Percentiles rank a stretch among this genome's conserved stretches.
These are phyloP conservation scores for Bombus vancouverensis DNA, from an alignment of 1,140 invertebrate genomes.

Conservation along the genomic window DNA sequence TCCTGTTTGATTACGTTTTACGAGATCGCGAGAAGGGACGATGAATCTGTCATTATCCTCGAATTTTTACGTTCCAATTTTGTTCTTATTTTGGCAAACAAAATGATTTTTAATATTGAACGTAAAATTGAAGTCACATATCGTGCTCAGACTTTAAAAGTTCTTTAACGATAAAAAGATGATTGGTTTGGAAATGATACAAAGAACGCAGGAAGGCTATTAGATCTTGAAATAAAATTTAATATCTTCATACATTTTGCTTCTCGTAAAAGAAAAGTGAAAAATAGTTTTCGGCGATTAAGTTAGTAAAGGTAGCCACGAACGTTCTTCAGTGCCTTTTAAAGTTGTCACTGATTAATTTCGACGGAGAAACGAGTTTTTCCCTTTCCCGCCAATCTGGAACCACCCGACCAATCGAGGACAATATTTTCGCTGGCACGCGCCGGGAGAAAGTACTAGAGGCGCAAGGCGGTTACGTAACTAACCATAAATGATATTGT, in stretches of 20 bases:
- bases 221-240: too few species aligned
- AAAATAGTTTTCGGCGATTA: neutral
- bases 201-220: too few species aligned
- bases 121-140: too few species aligned
- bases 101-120: too few species aligned
- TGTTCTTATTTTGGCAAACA: too few species aligned
- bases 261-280: neutral
- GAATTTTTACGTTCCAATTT: neutral
- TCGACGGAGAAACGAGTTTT: neutral
- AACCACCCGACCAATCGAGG: constrained; percentile 52
- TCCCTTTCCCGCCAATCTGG: constrained; percentile 9
- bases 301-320: neutral
- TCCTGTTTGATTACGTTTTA: neutral
- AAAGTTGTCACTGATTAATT: neutral
- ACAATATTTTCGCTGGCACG: constrained; percentile 72
- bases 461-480: constrained; percentile 77
- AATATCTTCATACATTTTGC: too few species aligned
- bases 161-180: too few species aligned
- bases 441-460: constrained; percentile 76
- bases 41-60: neutral
- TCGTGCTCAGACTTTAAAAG: too few species aligned
- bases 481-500: constrained; percentile 81
- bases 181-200: too few species aligned
- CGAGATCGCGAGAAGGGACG: neutral
- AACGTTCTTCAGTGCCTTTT: neutral